Evolutionary conservation across 2,113 vertebrate species (phyloP), one percentile per base, ranked within the genome.

Genomic region (Campylomormyrus numenius): DNA sequence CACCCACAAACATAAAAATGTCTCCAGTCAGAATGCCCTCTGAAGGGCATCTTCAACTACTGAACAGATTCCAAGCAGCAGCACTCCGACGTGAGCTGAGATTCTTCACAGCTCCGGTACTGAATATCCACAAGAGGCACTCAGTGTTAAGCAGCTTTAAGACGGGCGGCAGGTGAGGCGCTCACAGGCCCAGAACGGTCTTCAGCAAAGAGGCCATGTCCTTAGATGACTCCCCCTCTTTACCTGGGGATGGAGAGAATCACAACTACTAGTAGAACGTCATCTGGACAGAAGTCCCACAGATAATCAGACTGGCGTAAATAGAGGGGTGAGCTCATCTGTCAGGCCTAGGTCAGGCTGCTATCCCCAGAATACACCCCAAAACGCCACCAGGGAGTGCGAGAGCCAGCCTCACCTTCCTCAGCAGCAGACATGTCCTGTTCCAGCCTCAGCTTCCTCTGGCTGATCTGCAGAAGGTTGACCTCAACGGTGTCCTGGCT

Each of bases 121-220:
- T 77, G 31, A 17, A 21, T 21, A 49, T 56, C 48, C 46, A 49
- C 24, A 50, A 15, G n/a, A 50, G 46, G 85, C n/a, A 86, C 10
- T 50, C 45, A 10, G 83, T 10, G 13, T 11, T 49, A 85, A 31
- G 31, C 21, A 35, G 70, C 27, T 6, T 77, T 19, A 35, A 77
- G 35, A 6, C 19, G 2, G 53, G 8, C 13, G 4, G 88, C 6
- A 70, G 13, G 0, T 5, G 42, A 70, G 24, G 3, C 17, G 11
- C n/a, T 74, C 88, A 99, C 92, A 99, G 95, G 92, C 98, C 98
- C 93, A 99, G 94, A 0, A 98, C 98, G 17, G 97, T 96, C 95
- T 97, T 99, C 58, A 99, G 94, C 92, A 99, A 94, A 0, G 97
- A 97, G n/a, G 98, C 98, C 96, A 99, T 98, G 92, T 99, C 97